Percentiles rank a stretch among this genome's conserved stretches.
These are phyloP conservation scores for Serranus cabrilla DNA, from an alignment of 2,797 vertebrate species.

Conservation along the genomic window DNA sequence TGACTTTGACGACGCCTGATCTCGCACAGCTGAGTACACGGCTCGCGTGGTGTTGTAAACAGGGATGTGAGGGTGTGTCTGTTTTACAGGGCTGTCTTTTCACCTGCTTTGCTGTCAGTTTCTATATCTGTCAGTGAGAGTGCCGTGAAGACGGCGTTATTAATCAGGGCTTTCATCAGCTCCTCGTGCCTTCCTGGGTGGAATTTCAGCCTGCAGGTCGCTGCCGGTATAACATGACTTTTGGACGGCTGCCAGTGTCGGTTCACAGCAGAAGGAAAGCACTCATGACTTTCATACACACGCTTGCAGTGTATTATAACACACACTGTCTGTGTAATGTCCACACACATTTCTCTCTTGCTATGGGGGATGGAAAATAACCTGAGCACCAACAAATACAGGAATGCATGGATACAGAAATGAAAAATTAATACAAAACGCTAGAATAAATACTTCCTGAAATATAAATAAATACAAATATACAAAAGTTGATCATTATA, in stretches of 20 bases:
- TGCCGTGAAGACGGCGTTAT: neutral
- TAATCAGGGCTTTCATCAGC: slow-evolving; percentile 37
- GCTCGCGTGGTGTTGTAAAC: slow-evolving; percentile 1
- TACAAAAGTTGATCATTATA: no score
- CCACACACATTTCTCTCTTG: neutral
- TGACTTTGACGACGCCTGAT: slow-evolving; percentile 3
- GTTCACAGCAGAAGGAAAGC: neutral
- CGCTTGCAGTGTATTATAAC: neutral
- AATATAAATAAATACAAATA: no score
- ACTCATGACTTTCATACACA: neutral
- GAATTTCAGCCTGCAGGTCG: slow-evolving; percentile 43
- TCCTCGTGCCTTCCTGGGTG: slow-evolving; percentile 14
- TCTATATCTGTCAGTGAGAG: slow-evolving; percentile 4
- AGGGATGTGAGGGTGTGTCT: slow-evolving; percentile 21
- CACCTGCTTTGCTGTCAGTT: slow-evolving; percentile 25
- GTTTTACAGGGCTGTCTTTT: slow-evolving; percentile 6
- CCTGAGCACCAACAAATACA: no score
- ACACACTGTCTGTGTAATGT: neutral
- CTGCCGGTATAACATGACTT: slow-evolving; percentile 22
- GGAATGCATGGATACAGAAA: no score
- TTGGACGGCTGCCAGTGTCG: neutral
- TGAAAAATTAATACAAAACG: no score
- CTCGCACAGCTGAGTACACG: neutral
- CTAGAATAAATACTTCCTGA: no score
- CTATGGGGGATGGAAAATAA: no score